Evolutionary conservation across 2,113 vertebrate genomes (phyloP).

Genomic region (Poicephalus meyeri): DNA sequence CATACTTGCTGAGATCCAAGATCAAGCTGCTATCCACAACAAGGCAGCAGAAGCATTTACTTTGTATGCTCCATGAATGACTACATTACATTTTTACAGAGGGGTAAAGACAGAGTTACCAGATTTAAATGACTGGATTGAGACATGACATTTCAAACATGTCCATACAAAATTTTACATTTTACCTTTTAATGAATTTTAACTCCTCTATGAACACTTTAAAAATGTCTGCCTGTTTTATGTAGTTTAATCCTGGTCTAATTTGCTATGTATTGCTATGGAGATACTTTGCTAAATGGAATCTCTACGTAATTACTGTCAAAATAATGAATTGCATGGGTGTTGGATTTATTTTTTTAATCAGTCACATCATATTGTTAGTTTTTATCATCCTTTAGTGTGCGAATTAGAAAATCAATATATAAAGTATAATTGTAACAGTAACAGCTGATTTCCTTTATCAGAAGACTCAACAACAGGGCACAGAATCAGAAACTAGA

Average conservation of each 20-base stretch:
- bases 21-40: neutral
- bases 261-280: neutral
- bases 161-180: neutral
- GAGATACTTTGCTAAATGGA: neutral
- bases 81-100: neutral
- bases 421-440: neutral
- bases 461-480: neutral
- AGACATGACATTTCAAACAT: neutral
- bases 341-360: neutral
- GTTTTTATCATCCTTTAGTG: neutral
- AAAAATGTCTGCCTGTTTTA: neutral
- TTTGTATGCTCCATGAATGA: neutral
- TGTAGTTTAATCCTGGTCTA: neutral
- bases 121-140: neutral
- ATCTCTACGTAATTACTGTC: neutral
- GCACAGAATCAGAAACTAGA: neutral
- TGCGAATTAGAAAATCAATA: neutral
- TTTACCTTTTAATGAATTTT: neutral
- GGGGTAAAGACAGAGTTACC: neutral
- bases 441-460: neutral
- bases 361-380: neutral
- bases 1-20: neutral
- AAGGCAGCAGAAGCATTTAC: neutral
- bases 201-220: neutral
- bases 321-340: neutral